A percentile compares a stretch with the other conserved stretches of the same genome.
These are phyloP conservation scores for Butorides virescens DNA, from an alignment of 2,113 vertebrate species.

Conservation along the genomic window DNA sequence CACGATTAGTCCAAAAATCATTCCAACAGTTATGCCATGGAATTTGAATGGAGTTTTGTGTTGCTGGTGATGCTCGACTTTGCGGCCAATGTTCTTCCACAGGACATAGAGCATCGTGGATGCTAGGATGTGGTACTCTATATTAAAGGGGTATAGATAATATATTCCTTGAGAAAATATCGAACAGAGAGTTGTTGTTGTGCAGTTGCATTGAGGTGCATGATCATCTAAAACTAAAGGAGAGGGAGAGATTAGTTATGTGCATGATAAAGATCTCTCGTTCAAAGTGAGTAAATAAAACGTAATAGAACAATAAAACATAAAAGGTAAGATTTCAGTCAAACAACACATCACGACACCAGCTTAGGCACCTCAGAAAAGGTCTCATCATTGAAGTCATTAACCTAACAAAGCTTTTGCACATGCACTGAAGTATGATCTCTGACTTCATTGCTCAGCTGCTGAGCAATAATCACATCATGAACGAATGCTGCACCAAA, in stretches of 20 bases:
- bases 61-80: slow-evolving; percentile 76
- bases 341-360: neutral
- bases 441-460: neutral
- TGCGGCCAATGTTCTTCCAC: slow-evolving; percentile 95
- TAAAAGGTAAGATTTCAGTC: neutral
- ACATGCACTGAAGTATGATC: neutral
- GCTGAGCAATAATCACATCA: neutral
- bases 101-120: slow-evolving; percentile 93
- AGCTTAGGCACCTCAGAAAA: neutral
- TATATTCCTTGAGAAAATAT: slow-evolving; percentile 88
- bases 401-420: neutral
- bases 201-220: slow-evolving; percentile 88
- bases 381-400: neutral
- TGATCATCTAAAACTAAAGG: slow-evolving; percentile 75
- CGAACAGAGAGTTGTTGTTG: slow-evolving; percentile 80
- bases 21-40: slow-evolving; percentile 77
- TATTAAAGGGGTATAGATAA: slow-evolving; percentile 95
- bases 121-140: slow-evolving; percentile 96
- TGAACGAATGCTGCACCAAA: neutral
- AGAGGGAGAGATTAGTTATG: neutral
- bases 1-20: slow-evolving; percentile 80
- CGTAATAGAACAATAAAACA: neutral
- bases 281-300: neutral
- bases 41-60: slow-evolving; percentile 71
- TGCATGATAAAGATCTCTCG: neutral